Percentiles rank a stretch among this genome's conserved stretches.
phyloP scores from a whole-genome alignment of 2,113 vertebrate species.

The human (Homo sapiens) region DNA sequence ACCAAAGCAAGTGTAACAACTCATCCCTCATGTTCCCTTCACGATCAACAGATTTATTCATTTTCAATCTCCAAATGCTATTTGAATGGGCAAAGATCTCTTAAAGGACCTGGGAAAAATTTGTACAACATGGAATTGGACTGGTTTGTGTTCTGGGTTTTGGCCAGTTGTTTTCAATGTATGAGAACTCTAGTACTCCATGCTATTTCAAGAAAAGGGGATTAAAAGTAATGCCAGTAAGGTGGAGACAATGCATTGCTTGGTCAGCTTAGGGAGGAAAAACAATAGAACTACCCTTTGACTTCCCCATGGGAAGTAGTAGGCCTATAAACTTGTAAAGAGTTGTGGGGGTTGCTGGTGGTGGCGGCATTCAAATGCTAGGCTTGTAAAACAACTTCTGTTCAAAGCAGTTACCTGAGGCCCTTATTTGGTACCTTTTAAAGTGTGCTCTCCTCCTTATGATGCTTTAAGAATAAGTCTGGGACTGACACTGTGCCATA shows the following conservation, averaged over 20 bases:
- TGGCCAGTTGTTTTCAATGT: neutral
- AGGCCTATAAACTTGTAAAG: constrained; percentile 54
- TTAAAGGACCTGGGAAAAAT: constrained; percentile 17
- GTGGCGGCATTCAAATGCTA: neutral
- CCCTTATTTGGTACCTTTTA: constrained; percentile 36
- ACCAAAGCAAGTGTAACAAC: constrained; percentile 18
- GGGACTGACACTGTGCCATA: neutral
- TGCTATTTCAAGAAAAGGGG: constrained; percentile 53
- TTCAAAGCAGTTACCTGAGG: constrained; percentile 38
- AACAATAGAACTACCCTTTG: constrained; percentile 59
- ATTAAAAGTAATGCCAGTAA: constrained; percentile 60
- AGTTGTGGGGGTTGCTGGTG: neutral
- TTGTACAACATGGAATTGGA: constrained; percentile 16
- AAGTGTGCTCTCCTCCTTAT: neutral
- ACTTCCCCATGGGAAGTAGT: constrained; percentile 57
- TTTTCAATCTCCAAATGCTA: constrained; percentile 53
- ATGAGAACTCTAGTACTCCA: constrained; percentile 11
- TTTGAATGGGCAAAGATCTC: neutral
- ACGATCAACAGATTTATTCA: constrained; percentile 28
- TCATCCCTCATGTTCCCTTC: constrained; percentile 39
- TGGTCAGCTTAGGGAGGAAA: constrained; percentile 53
- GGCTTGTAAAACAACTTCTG: constrained; percentile 50
- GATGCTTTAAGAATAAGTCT: constrained; percentile 41
- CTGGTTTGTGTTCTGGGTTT: constrained; percentile 39
- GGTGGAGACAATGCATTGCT: constrained; percentile 21